Evolutionary conservation across 2,797 vertebrate species (phyloP), one percentile per base, ranked within the genome.

Genomic region (Coendou prehensilis): DNA sequence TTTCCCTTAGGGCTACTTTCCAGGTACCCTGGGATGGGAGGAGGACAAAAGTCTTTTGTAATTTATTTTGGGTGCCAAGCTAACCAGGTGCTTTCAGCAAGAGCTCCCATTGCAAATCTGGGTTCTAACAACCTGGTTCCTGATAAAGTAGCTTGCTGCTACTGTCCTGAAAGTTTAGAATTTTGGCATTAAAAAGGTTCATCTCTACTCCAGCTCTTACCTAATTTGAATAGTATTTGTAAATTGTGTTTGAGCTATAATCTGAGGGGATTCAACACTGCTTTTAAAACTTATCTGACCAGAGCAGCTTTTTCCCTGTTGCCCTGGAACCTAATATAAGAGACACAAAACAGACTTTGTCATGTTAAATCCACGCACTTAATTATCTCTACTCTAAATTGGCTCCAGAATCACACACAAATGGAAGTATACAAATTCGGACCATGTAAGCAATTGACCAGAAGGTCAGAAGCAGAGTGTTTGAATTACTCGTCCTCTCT

Each of bases 301-400:
- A 73, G 79, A 93, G 92, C 78, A 71, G 79, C 54, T 96, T 87
- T 22, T 59, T 95, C 88, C 96, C 87, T 93, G 93, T 96, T 90
- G 96, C 94, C 94, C 87, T 54, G 82, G 86, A 96, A 97, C 93
- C 84, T 96, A 80, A 96, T 79, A 92, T 87, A 71, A 64, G 67
- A 96, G 92, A 85, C 85, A 75, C 1, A 6, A 91, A 96, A 61
- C 89, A 94, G 87, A 91, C 78, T 80, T 91, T 81, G 85, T 92
- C 73, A 59, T 95, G 96, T 82, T 96, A 78, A 95, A 87, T 75
- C 78, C 64, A 63, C 41, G 75, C 59, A 67, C 85, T 96, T 96
- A 82, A 97, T 98, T 96, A 93, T 92, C 96, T 92, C 78, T 92
- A 91, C 89, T 78, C 93, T 83, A 88, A 94, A 92, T 96, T 89